phyloP scores from a whole-genome alignment of 2,797 vertebrate species.

The Morus bassanus region DNA sequence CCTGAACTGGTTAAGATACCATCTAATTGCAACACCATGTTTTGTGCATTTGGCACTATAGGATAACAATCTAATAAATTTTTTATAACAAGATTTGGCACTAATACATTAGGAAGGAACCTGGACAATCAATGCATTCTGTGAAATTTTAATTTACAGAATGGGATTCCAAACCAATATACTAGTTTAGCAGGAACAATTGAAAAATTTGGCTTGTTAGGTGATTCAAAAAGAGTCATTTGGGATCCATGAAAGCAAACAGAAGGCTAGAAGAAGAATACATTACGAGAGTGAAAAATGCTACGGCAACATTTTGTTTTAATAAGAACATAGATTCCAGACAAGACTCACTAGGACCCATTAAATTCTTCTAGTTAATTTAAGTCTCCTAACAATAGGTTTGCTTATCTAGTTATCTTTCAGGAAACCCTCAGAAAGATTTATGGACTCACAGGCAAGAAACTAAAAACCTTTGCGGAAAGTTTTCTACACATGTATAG shows the following conservation, averaged over 20 bases:
- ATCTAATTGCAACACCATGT: background rate
- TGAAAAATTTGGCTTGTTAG: background rate
- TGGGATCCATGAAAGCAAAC: background rate
- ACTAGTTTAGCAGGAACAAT: background rate
- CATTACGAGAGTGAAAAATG: background rate
- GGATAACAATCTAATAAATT: background rate
- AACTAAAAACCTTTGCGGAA: background rate
- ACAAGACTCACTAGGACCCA: background rate
- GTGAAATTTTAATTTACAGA: background rate
- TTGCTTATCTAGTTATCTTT: background rate
- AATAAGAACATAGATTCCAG: background rate
- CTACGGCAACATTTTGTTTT: background rate
- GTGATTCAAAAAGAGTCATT: background rate
- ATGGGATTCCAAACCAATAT: background rate
- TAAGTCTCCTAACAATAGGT: background rate
- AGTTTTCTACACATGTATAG: background rate
- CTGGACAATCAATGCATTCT: background rate
- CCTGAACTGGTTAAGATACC: background rate
- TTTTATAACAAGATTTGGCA: background rate
- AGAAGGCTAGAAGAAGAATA: background rate
- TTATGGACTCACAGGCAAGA: background rate
- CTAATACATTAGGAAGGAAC: background rate
- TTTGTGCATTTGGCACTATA: background rate
- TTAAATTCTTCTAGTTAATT: background rate
- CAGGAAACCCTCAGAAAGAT: conserved; percentile 17